Evolutionary conservation across 1,140 invertebrate species (phyloP).

Genomic region (Samia ricini): DNA sequence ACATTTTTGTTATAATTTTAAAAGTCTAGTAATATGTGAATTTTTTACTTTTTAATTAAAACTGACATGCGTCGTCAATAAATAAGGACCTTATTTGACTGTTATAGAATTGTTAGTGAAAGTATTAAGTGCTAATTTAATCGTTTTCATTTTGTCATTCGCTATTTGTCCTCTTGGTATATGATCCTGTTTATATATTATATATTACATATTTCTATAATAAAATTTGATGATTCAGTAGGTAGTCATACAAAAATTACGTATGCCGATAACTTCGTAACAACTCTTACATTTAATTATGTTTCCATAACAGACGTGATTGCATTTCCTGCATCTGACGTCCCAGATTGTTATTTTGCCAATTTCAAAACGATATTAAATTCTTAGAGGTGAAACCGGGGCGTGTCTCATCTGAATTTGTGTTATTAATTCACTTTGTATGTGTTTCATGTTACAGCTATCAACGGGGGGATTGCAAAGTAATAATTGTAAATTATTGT

Average conservation of each 20-base stretch:
- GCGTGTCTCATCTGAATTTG: constrained; percentile 32
- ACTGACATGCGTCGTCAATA: too few relatives aligned
- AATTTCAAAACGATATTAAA: constrained; percentile 69
- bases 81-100: too few relatives aligned
- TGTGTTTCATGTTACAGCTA: neutral
- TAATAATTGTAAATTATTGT: neutral
- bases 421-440: constrained; percentile 29
- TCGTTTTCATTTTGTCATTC: too few relatives aligned
- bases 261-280: neutral
- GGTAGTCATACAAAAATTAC: too few relatives aligned
- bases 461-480: neutral
- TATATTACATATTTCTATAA: neutral
- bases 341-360: constrained; percentile 66
- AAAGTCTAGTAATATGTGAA: too few relatives aligned
- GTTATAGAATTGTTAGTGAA: too few relatives aligned
- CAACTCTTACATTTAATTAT: constrained; percentile 57
- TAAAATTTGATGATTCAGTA: too few relatives aligned
- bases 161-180: too few relatives aligned
- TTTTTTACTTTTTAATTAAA: neutral
- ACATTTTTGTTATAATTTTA: neutral
- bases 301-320: constrained; percentile 54
- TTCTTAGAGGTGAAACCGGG: constrained; percentile 50
- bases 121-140: too few relatives aligned
- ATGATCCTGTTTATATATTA: neutral
- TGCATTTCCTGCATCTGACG: constrained; percentile 67